Conservation (phyloP, 2,888 invertebrate species). For the Orthosia incerta region DNA sequence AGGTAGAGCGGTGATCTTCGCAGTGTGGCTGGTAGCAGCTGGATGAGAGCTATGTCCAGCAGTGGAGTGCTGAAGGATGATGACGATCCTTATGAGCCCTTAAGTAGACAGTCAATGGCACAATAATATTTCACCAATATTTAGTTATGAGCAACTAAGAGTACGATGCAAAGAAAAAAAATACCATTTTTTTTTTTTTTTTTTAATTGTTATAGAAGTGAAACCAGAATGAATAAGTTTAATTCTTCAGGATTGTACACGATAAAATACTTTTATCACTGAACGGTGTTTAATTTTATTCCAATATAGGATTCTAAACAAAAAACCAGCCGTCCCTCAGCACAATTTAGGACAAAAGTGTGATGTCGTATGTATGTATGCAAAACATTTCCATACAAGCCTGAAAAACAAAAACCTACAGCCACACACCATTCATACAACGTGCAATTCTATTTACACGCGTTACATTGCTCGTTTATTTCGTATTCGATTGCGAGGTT, state of each 20-base stretch:
- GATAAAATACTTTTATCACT: not conserved
- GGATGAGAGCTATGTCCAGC: no score
- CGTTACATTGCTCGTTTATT: slow-evolving; percentile 59
- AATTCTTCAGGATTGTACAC: no score
- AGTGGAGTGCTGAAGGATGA: no score
- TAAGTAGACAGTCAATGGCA: no score
- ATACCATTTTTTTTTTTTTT: no score
- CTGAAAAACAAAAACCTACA: slow-evolving; percentile 41
- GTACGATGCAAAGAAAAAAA: not conserved
- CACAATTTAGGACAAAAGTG: slow-evolving; percentile 40
- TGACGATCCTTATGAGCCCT: no score
- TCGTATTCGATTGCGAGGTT: slow-evolving; percentile 54
- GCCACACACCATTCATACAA: slow-evolving; percentile 52
- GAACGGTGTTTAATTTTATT: slow-evolving; percentile 6
- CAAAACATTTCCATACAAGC: slow-evolving; percentile 48
- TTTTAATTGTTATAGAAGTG: not conserved
- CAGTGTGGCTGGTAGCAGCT: no score
- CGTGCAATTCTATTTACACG: slow-evolving; percentile 52
- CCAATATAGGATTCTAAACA: slow-evolving; percentile 8
- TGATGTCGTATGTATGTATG: slow-evolving; percentile 50
- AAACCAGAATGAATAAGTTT: not conserved
- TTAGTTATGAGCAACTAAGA: not conserved
- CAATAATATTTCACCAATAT: not conserved
- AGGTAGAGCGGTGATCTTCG: no score
- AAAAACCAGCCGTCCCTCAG: slow-evolving; percentile 21